phyloP scores from a whole-genome alignment of 1,140 invertebrate genomes.

The Papilio helenus region DNA sequence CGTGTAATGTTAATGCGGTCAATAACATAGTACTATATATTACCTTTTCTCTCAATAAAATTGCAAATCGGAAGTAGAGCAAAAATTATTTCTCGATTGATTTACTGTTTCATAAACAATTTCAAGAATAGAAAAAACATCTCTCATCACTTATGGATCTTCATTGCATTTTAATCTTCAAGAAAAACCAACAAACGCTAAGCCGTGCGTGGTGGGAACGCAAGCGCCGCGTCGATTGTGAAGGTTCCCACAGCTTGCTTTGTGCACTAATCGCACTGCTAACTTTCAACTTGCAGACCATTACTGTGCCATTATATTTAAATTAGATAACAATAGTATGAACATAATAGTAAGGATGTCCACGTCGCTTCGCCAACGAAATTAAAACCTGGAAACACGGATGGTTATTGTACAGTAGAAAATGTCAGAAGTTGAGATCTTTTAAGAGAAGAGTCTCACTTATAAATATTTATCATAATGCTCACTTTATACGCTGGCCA shows the following conservation, averaged over 20 bases:
- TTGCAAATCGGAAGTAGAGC: not conserved
- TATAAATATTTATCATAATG: not conserved
- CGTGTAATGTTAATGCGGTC: not conserved
- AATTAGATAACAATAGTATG: not conserved
- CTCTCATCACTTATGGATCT: not conserved
- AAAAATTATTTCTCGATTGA: not conserved
- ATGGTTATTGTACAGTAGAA: not conserved
- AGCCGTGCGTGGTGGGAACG: not conserved
- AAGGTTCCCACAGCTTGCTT: slow-evolving; percentile 3
- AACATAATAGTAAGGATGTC: not conserved
- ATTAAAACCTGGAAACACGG: not conserved
- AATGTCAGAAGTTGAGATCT: no score
- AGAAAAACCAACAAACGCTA: not conserved
- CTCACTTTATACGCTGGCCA: not conserved
- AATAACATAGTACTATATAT: no score
- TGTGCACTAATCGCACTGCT: not conserved
- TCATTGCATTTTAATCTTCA: not conserved
- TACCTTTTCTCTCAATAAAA: no score
- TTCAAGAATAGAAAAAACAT: not conserved
- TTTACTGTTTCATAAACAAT: not conserved
- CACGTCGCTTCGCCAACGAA: not conserved
- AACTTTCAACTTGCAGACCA: slow-evolving; percentile 14
- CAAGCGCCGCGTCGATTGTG: not conserved
- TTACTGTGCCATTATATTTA: not conserved
- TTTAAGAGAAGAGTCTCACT: not conserved